Evolutionary conservation across 2,113 vertebrate species (phyloP), one percentile per base, ranked within the genome.

Genomic region (Polypterus senegalus): DNA sequence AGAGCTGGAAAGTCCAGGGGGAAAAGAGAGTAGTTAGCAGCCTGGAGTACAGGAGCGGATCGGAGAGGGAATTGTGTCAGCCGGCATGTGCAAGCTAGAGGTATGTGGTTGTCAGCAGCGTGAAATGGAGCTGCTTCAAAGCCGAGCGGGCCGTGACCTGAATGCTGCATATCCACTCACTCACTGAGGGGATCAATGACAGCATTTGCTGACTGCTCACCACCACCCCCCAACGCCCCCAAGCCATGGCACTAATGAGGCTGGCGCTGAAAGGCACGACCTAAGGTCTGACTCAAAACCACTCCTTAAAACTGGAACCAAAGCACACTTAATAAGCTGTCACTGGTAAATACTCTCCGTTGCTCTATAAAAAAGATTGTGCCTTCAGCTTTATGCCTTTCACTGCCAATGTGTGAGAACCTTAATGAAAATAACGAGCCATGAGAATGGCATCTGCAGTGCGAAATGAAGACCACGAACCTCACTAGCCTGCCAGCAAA

Each of bases 61-160:
- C 43, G 10, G 9, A 74, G 68, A 75, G 67, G 75, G 76, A 79
- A 75, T 66, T 73, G 65, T 76, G 74, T 84, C 75, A 81, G 76
- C 64, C 76, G 71, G 8, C 43, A 67, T 69, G 67, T 66, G 51
- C 61, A 55, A 77, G 79, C 58, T 43, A 47, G 71, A 63, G 74
- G 76, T 73, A 79, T 69, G 63, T 70, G 79, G 76, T 74, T 85
- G 81, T 82, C 79, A 83, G 76, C 53, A 49, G 65, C 63, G 56
- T 73, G 77, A 81, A 79, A 77, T 65, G 77, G 73, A 85, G 76
- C 80, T 69, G 77, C 82, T 85, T 85, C 75, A 85, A 76, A 88
- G 82, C 76, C 43, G 65, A 76, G 69, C 54, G 74, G 77, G 68
- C 78, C 80, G 71, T 84, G 86, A 86, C 81, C 81, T 69, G 70